phyloP scores from a whole-genome alignment of 2,113 vertebrate genomes.

The Notothenia rossii region DNA sequence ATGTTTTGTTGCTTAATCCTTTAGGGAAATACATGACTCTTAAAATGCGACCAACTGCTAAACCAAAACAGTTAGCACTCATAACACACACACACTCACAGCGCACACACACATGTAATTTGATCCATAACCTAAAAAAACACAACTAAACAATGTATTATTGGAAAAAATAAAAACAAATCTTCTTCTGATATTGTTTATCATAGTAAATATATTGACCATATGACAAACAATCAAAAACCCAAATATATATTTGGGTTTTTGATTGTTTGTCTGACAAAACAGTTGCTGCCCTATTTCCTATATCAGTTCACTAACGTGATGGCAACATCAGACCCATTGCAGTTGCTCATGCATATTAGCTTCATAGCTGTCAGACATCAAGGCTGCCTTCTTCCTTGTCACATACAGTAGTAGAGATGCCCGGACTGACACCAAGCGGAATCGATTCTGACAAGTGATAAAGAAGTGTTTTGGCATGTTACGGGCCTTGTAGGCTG shows the following conservation, averaged over 20 bases:
- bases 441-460: conserved; percentile 77
- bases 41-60: too few species aligned
- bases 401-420: conserved; percentile 68
- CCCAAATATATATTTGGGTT: background rate
- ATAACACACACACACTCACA: too few species aligned
- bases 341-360: conserved; percentile 49
- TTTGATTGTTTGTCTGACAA: background rate
- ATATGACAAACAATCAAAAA: too few species aligned
- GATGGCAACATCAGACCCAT: conserved; percentile 31
- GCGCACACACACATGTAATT: background rate
- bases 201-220: too few species aligned
- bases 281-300: background rate
- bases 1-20: too few species aligned
- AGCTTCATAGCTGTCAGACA: conserved; percentile 61
- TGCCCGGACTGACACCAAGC: conserved; percentile 66
- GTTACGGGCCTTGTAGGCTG: conserved; percentile 74
- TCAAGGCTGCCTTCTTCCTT: conserved; percentile 56
- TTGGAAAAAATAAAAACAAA: too few species aligned
- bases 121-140: background rate
- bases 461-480: conserved; percentile 82
- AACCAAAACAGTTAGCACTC: background rate
- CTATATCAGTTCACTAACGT: background rate
- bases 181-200: too few species aligned
- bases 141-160: too few species aligned
- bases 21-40: too few species aligned